Base-by-base conservation (phyloP, 2,888 invertebrate genomes). In the Esperia sulphurella region DNA sequence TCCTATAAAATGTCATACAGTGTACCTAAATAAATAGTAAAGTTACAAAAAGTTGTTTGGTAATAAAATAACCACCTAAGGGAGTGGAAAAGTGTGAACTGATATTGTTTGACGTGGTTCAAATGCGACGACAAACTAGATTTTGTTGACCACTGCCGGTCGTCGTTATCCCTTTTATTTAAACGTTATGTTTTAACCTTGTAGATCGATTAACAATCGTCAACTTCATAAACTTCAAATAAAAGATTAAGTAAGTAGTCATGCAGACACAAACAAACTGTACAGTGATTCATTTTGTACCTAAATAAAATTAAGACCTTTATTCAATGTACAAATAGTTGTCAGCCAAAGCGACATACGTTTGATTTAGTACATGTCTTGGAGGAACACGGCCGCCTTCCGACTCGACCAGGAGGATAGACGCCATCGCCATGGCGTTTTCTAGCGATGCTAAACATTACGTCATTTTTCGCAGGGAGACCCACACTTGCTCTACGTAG, bases 81-180 rank as follows among this genome's bases (percentile, higher is more conserved):
- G 49, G 51, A 53, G 52, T 42, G 42, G 46, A 41, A 21, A 14
- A 53, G 52, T 42, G 42, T 48, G 43, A 21, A 14, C 40, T 35
- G n/a, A n/a, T n/a, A n/a, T 44, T 28, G 53, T 58, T 59, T 50
- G 52, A 30, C 59, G 63, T 65, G 72, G 68, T 69, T 66, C 58
- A 66, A 63, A 68, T 64, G 60, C 56, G 66, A 57, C 59, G 57
- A 54, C 60, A 56, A 62, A 59, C 58, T 52, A 50, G 53, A 49
- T 52, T 45, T 44, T 51, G 54, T 56, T 57, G 56, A 58, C 59
- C 53, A 21, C 5, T 5, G 5, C 21, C 5, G n/a, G n/a, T 21
- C 21, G 21, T 21, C 21, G 21, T 21, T 2, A 21, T 3, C 21
- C 21, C 48, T 55, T 52, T 49, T 52, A 35, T 21, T 52, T 46